Evolutionary conservation across 2,113 vertebrate genomes (phyloP).

Genomic region (Rhagologus leucostigma): DNA sequence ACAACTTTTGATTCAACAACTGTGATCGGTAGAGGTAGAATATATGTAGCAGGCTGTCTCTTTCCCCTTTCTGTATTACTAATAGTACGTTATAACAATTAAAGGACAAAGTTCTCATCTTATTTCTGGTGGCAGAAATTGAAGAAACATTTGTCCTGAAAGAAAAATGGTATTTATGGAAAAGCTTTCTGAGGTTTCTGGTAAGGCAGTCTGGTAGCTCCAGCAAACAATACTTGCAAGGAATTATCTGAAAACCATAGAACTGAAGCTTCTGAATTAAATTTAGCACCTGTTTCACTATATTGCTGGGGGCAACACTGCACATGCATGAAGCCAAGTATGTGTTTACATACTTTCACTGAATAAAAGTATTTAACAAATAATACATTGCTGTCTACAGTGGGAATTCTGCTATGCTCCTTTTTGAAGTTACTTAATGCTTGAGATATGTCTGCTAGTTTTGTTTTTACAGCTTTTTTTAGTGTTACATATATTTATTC

Average conservation of each 20-base stretch:
- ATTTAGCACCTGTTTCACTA: not conserved
- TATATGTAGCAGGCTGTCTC: not conserved
- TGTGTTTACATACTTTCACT: not conserved
- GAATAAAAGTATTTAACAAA: not conserved
- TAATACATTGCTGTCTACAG: not conserved
- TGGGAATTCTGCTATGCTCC: not conserved
- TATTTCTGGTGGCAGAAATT: not conserved
- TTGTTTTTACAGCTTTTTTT: not conserved
- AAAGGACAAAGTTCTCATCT: not conserved
- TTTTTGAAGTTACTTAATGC: not conserved
- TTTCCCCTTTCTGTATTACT: not conserved
- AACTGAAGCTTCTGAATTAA: not conserved
- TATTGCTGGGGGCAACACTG: not conserved
- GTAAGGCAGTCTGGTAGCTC: not conserved
- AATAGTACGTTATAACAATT: not conserved
- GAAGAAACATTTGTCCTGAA: not conserved
- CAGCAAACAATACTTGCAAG: not conserved
- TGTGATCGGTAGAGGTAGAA: not conserved
- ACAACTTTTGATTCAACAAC: not conserved
- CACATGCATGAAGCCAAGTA: not conserved
- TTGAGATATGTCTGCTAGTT: not conserved
- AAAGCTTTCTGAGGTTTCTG: constrained; percentile 15
- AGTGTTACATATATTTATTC: not conserved
- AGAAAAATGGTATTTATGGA: not conserved
- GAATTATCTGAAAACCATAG: not conserved